These are phyloP conservation scores for Catharus fuscescens DNA, from an alignment of 2,113 vertebrate species.

Conservation along the genomic window DNA sequence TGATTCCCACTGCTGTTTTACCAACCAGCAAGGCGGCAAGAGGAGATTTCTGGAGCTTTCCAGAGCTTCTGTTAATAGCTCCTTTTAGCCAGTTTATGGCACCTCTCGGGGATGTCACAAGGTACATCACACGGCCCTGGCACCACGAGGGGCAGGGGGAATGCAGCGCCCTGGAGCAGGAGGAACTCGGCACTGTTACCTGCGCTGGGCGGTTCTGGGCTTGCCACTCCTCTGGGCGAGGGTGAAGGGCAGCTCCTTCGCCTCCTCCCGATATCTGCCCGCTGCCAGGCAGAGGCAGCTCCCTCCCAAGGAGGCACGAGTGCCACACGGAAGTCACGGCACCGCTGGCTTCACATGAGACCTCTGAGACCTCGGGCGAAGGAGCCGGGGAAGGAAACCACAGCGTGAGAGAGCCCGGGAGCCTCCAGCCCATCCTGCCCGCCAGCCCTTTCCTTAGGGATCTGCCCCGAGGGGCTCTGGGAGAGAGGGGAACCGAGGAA, in stretches of 20 bases:
- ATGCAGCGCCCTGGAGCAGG: not conserved
- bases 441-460: rapidly evolving
- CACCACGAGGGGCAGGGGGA: not conserved
- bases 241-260: not conserved
- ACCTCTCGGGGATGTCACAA: not conserved
- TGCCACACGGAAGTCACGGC: conserved; percentile 59
- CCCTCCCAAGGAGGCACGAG: not conserved
- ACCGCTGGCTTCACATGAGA: not conserved
- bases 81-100: not conserved
- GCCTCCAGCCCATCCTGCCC: rapidly evolving
- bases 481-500: not conserved
- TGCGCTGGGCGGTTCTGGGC: not conserved
- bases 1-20: rapidly evolving
- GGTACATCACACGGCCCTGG: not conserved
- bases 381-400: not conserved
- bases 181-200: not conserved
- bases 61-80: not conserved
- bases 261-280: not conserved
- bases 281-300: conserved; percentile 1
- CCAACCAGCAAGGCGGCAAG: rapidly evolving
- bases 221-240: not conserved
- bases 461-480: not conserved
- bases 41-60: not conserved
- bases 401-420: not conserved
- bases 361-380: not conserved